A percentile compares a stretch with the other conserved stretches of the same genome.
These are phyloP conservation scores for Molorchus minor DNA, from an alignment of 2,888 invertebrate genomes.

Conservation along the genomic window DNA sequence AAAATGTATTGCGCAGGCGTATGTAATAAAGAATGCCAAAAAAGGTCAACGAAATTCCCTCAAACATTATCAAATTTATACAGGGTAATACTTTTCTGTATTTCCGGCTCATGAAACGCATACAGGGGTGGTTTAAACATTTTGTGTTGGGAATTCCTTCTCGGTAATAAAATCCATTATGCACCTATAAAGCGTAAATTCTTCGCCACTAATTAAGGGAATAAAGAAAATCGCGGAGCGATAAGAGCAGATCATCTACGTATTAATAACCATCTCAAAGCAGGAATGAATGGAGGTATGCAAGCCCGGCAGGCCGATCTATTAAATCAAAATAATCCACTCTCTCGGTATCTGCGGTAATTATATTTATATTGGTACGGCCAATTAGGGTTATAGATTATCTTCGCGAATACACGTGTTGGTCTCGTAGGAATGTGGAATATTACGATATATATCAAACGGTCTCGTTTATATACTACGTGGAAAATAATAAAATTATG, in stretches of 20 bases:
- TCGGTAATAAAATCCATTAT: constrained; percentile 46
- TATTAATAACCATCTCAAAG: constrained; percentile 27
- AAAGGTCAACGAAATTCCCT: constrained; percentile 8
- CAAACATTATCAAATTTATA: constrained; percentile 17
- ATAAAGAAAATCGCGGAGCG: constrained; percentile 27
- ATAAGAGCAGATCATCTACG: constrained; percentile 11
- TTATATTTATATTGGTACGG: constrained; percentile 37
- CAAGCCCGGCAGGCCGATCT: constrained; percentile 32
- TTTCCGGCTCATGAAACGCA: constrained; percentile 15
- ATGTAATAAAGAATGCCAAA: no score
- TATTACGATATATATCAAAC: constrained; percentile 7
- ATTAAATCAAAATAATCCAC: constrained; percentile 43
- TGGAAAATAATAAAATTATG: no score
- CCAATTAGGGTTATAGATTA: constrained; percentile 35
- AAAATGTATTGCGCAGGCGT: no score
- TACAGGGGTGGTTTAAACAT: constrained; percentile 25
- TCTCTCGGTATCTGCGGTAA: constrained; percentile 33
- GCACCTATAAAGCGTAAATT: constrained; percentile 46
- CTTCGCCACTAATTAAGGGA: constrained; percentile 45
- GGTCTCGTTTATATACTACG: no score
- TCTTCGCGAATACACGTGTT: constrained; percentile 36
- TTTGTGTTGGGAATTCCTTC: constrained; percentile 39
- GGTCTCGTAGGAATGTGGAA: constrained; percentile 23
- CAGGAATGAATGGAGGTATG: constrained; percentile 35
- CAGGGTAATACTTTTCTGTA: constrained; percentile 16